These are phyloP conservation scores for Drosophila fungiperda DNA, from an alignment of 2,888 invertebrate genomes.

Conservation along the genomic window DNA sequence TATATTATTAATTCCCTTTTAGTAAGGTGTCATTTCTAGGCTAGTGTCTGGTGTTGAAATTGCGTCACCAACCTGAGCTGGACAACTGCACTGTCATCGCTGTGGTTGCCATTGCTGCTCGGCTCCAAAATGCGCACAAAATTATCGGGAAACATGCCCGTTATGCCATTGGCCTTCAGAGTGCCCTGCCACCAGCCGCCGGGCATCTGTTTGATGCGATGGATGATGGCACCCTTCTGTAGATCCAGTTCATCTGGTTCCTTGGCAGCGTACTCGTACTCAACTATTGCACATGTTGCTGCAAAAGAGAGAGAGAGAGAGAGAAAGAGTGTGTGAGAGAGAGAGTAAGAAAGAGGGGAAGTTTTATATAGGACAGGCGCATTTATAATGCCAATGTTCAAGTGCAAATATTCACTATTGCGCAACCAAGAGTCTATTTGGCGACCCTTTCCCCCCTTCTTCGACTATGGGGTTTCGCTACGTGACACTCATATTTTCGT, in stretches of 20 bases:
- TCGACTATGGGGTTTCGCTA: slow-evolving; percentile 42
- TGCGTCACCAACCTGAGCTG: slow-evolving; percentile 71
- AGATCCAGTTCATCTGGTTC: slow-evolving; percentile 94
- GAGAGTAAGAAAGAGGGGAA: slow-evolving; percentile 35
- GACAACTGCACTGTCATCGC: slow-evolving; percentile 65
- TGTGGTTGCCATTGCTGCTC: slow-evolving; percentile 67
- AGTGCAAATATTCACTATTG: slow-evolving; percentile 69
- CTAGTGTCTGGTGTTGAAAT: slow-evolving; percentile 26
- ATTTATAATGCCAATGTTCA: slow-evolving; percentile 50
- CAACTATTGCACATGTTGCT: slow-evolving; percentile 91
- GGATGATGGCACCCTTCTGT: slow-evolving; percentile 92
- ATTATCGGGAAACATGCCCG: slow-evolving; percentile 97
- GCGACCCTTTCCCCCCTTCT: background rate
- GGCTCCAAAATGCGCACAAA: slow-evolving; percentile 90
- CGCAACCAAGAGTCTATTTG: slow-evolving; percentile 53
- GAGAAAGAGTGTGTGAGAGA: background rate
- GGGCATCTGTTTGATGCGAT: slow-evolving; percentile 90
- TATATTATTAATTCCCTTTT: background rate
- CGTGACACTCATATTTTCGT: slow-evolving; percentile 63
- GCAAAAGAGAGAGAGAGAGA: slow-evolving; percentile 61
- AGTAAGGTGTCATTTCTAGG: slow-evolving; percentile 3
- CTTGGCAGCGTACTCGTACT: slow-evolving; percentile 94
- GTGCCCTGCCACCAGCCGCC: slow-evolving; percentile 98
- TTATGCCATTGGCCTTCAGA: slow-evolving; percentile 88
- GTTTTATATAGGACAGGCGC: slow-evolving; percentile 49